Percentiles rank a stretch among this genome's conserved stretches.
phyloP scores from a whole-genome alignment of 2,888 invertebrate species.

The Cryptocheilus praepositus region DNA sequence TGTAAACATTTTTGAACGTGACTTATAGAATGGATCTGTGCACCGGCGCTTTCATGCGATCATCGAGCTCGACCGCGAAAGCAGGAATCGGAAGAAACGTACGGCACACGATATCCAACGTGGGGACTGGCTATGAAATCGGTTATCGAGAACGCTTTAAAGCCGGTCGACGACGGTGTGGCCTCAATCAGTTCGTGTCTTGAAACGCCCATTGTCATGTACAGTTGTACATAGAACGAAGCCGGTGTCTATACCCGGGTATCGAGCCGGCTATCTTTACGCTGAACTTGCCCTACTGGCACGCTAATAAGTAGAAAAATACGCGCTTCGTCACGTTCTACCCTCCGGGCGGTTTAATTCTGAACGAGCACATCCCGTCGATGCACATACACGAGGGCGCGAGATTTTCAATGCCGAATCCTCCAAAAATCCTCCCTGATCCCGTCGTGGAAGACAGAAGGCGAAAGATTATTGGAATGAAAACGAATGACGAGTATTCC shows the following conservation, averaged over 20 bases:
- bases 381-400: neutral
- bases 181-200: conserved; percentile 32
- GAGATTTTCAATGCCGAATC: no score
- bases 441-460: no score
- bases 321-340: neutral
- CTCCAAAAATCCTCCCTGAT: no score
- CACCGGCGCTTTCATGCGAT: no score
- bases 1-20: no score
- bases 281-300: conserved; percentile 34
- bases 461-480: conserved; percentile 14
- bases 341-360: neutral
- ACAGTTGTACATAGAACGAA: conserved; percentile 14
- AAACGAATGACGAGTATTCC: no score
- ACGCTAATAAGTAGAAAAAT: conserved; percentile 16
- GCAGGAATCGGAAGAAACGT: conserved; percentile 31
- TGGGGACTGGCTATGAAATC: conserved; percentile 19
- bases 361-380: neutral
- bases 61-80: conserved; percentile 13
- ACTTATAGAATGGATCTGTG: no score
- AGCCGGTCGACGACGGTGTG: conserved; percentile 26
- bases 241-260: conserved; percentile 23
- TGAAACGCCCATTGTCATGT: conserved; percentile 28
- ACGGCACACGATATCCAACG: conserved; percentile 13
- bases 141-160: conserved; percentile 31
- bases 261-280: conserved; percentile 30